These are phyloP conservation scores for Arctia plantaginis DNA, from an alignment of 2,888 invertebrate species.

Conservation along the genomic window DNA sequence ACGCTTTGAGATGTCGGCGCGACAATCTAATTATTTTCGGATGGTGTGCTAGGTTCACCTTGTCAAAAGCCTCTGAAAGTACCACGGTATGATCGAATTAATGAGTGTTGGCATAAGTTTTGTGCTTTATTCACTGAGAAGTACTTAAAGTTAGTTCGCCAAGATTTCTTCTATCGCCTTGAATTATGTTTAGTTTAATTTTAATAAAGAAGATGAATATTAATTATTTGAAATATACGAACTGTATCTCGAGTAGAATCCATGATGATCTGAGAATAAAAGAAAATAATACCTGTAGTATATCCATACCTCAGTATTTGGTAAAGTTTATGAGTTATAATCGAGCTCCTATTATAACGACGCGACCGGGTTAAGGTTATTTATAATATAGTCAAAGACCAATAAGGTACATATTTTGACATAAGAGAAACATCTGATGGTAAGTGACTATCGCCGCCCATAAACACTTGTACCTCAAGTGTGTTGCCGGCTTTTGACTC, in stretches of 20 bases:
- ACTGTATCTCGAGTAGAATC: constrained; percentile 52
- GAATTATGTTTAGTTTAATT: constrained; percentile 11
- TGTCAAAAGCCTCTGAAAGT: constrained; percentile 79
- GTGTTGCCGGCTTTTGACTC: not conserved
- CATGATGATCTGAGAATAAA: constrained; percentile 52
- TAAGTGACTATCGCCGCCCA: too few relatives aligned
- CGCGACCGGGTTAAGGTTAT: not conserved
- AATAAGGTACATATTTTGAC: not conserved
- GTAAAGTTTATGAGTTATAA: not conserved
- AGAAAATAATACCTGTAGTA: constrained; percentile 45
- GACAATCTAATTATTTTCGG: constrained; percentile 83
- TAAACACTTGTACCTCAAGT: not conserved
- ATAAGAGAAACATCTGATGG: not conserved
- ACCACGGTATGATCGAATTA: constrained; percentile 67
- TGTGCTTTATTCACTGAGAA: constrained; percentile 36
- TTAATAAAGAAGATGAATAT: constrained; percentile 14
- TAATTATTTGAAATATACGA: constrained; percentile 38
- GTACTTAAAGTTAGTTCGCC: constrained; percentile 29
- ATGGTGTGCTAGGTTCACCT: constrained; percentile 75
- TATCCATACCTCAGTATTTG: constrained; percentile 1
- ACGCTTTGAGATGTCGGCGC: constrained; percentile 85
- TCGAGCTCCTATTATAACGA: not conserved
- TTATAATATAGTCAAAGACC: not conserved
- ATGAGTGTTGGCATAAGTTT: constrained; percentile 55
- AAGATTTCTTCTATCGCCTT: constrained; percentile 6